These are phyloP conservation scores for Emesis russula DNA, from an alignment of 2,888 invertebrate genomes.

Conservation along the genomic window DNA sequence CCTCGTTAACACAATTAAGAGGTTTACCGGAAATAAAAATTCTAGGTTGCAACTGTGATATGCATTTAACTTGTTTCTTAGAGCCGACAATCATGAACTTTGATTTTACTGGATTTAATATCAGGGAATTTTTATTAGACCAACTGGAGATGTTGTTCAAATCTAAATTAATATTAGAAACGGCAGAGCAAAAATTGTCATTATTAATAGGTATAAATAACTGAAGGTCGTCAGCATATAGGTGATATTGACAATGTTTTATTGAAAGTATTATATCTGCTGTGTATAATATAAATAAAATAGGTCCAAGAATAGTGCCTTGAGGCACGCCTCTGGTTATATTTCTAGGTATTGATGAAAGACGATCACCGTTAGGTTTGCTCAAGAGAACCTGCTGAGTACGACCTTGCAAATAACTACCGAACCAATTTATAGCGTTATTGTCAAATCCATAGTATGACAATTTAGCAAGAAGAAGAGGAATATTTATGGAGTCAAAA, in stretches of 20 bases:
- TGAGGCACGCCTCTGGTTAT: background rate
- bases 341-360: background rate
- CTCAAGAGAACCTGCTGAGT: background rate
- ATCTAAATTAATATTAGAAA: background rate
- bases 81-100: background rate
- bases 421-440: background rate
- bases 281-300: background rate
- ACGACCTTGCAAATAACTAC: background rate
- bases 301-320: background rate
- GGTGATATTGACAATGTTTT: background rate
- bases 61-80: background rate
- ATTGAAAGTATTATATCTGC: background rate
- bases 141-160: background rate
- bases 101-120: background rate
- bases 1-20: background rate
- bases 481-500: background rate
- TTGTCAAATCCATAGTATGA: background rate
- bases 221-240: background rate
- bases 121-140: background rate
- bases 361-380: background rate
- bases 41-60: background rate
- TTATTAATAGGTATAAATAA: background rate
- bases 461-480: background rate
- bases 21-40: background rate
- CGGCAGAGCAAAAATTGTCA: background rate